A percentile compares a stretch with the other conserved stretches of the same genome.
Conservation (phyloP, 2,113 vertebrate species). For the Furnarius figulus region DNA sequence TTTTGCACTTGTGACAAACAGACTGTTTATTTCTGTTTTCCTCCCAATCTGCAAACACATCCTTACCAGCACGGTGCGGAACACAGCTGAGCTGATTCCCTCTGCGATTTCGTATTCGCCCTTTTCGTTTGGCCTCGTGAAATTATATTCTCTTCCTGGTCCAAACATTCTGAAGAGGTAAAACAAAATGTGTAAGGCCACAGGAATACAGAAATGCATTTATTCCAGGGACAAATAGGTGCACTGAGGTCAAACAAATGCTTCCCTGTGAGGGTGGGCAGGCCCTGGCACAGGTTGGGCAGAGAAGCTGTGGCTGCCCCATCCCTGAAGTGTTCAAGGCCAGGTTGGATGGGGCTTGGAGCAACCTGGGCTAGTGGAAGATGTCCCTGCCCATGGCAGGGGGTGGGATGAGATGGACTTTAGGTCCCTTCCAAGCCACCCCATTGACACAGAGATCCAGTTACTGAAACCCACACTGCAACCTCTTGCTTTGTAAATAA, state of each 20-base stretch:
- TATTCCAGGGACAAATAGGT: not conserved
- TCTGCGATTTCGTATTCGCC: constrained; percentile 84
- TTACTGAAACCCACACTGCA: not conserved
- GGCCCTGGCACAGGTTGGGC: not conserved
- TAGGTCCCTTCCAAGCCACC: not conserved
- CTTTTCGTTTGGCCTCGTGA: constrained; percentile 82
- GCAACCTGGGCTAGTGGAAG: not conserved
- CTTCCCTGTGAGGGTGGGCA: not conserved
- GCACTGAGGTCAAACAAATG: not conserved
- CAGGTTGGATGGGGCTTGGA: not conserved
- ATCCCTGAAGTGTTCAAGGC: not conserved
- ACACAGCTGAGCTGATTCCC: constrained; percentile 80
- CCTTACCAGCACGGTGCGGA: constrained; percentile 82
- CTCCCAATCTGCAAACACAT: not conserved
- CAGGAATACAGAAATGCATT: not conserved
- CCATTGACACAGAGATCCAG: not conserved
- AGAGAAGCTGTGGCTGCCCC: not conserved
- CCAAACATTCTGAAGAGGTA: constrained; percentile 81
- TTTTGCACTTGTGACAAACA: not conserved
- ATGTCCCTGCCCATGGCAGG: not conserved
- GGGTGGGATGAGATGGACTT: not conserved
- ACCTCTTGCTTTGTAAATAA: not conserved
- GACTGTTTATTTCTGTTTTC: too few relatives aligned
- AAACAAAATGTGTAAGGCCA: not conserved
- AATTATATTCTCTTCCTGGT: constrained; percentile 81